These are phyloP conservation scores for Callospermophilus lateralis DNA, from an alignment of 2,113 vertebrate species.

Conservation along the genomic window DNA sequence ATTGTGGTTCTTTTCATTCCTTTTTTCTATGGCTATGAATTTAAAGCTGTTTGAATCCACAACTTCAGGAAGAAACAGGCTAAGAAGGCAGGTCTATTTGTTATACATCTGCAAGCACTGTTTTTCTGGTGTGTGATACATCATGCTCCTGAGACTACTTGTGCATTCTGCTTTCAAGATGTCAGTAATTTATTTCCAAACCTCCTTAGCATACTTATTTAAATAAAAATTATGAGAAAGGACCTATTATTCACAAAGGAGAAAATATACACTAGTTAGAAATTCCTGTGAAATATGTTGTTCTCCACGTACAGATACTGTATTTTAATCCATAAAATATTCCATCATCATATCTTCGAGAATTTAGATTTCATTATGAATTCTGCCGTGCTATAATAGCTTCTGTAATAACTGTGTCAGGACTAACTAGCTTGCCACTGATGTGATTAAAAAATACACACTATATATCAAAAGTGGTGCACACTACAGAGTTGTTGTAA, in stretches of 20 bases:
- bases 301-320: not conserved
- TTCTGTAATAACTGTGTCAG: constrained; percentile 31
- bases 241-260: constrained; percentile 16
- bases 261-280: not conserved
- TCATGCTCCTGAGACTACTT: constrained; percentile 26
- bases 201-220: constrained; percentile 49
- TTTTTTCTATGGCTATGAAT: constrained; percentile 39
- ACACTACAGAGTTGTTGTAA: constrained; percentile 49
- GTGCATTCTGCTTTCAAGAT: constrained; percentile 56
- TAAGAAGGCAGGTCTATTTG: not conserved
- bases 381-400: not conserved
- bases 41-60: constrained; percentile 34
- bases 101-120: not conserved
- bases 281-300: not conserved
- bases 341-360: not conserved
- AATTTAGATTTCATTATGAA: constrained; percentile 60
- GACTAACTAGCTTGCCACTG: not conserved
- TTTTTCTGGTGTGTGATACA: constrained; percentile 45
- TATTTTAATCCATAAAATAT: constrained; percentile 34
- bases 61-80: not conserved
- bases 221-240: constrained; percentile 61
- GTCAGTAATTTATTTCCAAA: constrained; percentile 63
- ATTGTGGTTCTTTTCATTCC: constrained; percentile 37
- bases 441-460: constrained; percentile 37
- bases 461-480: not conserved